These are phyloP conservation scores for Prionchulus punctatus DNA, from an alignment of 2,888 invertebrate genomes.

Conservation along the genomic window DNA sequence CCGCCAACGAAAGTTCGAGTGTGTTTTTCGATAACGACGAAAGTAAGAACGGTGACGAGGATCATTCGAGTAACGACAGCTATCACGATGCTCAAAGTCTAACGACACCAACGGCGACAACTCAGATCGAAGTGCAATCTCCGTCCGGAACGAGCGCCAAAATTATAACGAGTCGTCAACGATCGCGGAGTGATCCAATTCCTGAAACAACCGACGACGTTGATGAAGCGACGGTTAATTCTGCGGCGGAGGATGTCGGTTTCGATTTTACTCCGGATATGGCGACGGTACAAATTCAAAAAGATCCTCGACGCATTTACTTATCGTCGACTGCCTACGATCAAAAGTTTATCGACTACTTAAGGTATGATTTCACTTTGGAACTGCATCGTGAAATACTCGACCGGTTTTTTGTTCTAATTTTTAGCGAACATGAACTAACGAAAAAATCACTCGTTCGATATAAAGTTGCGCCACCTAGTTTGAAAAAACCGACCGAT, in stretches of 20 bases:
- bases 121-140: no score
- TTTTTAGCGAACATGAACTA: background rate
- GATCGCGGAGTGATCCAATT: background rate
- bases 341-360: conserved; percentile 21
- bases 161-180: no score
- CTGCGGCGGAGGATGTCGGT: background rate
- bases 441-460: background rate
- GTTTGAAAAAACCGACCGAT: background rate
- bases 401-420: background rate
- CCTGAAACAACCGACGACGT: background rate
- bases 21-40: no score
- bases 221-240: background rate
- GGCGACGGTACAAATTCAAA: background rate
- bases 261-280: background rate
- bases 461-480: background rate
- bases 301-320: conserved; percentile 23
- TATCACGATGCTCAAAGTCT: no score
- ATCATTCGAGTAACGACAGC: no score
- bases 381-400: no score
- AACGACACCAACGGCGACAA: no score
- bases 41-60: no score
- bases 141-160: no score
- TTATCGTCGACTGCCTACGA: conserved; percentile 23
- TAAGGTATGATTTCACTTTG: background rate
- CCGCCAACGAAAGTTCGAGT: background rate